These are phyloP conservation scores for Phoxinus phoxinus DNA, from an alignment of 2,113 vertebrate species.

Conservation along the genomic window DNA sequence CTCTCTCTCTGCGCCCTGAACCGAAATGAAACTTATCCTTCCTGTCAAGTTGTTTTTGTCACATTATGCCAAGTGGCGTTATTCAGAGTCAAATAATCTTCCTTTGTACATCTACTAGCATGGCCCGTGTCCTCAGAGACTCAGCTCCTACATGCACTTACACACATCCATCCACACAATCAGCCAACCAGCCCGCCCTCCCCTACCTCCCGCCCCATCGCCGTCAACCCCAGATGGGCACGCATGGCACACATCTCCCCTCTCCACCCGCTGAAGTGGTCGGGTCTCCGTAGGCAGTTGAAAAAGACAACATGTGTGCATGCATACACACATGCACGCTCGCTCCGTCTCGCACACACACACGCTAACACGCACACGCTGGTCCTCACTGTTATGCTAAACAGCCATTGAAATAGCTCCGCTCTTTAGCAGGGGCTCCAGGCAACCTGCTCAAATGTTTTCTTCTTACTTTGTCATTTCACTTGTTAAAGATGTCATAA, in stretches of 20 bases:
- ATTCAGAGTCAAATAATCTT: conserved; percentile 95
- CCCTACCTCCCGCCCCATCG: conserved; percentile 8
- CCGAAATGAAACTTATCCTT: conserved; percentile 96
- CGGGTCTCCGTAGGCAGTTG: conserved; percentile 37
- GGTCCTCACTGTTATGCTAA: conserved; percentile 38
- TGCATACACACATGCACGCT: conserved; percentile 38
- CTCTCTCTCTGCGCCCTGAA: conserved; percentile 73
- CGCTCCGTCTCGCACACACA: conserved; percentile 21
- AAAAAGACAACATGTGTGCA: conserved; percentile 47
- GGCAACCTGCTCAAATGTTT: conserved; percentile 47
- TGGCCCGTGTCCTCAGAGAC: conserved; percentile 88
- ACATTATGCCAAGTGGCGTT: conserved; percentile 92
- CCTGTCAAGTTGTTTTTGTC: conserved; percentile 92
- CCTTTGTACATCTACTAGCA: conserved; percentile 94
- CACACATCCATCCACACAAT: conserved; percentile 44
- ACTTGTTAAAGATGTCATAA: conserved; percentile 50
- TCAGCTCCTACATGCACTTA: conserved; percentile 82
- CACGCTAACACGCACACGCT: conserved; percentile 15
- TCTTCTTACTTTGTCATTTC: conserved; percentile 43
- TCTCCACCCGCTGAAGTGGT: conserved; percentile 51
- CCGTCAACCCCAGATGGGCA: conserved; percentile 46
- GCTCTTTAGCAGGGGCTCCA: conserved; percentile 37
- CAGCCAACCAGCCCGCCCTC: conserved; percentile 31
- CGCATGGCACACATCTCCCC: conserved; percentile 47
- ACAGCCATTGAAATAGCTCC: conserved; percentile 23